phyloP scores from a whole-genome alignment of 1,140 invertebrate species.

The Maconellicoccus hirsutus region DNA sequence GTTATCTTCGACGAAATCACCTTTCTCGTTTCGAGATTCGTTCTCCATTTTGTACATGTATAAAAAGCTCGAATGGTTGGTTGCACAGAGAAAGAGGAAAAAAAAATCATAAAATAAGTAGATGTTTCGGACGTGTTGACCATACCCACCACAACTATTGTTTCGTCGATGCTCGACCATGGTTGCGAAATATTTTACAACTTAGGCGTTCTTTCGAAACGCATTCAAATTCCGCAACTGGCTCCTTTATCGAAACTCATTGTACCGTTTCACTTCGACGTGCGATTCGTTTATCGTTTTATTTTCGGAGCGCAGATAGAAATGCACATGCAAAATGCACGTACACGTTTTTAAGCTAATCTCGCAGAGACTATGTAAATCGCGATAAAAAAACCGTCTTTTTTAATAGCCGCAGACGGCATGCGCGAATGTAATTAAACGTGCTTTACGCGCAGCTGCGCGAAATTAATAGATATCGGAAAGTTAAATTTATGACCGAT shows the following conservation, averaged over 20 bases:
- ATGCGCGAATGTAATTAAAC: constrained; percentile 21
- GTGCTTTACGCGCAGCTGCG: constrained; percentile 17
- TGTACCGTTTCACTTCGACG: background rate
- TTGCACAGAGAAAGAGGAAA: too few relatives aligned
- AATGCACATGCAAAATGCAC: background rate
- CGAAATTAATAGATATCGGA: constrained; percentile 19
- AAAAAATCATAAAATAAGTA: too few relatives aligned
- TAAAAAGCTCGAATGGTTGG: too few relatives aligned
- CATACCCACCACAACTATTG: too few relatives aligned
- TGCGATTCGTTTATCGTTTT: background rate
- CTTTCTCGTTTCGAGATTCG: too few relatives aligned
- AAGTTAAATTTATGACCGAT: constrained; percentile 18
- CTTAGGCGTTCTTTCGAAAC: too few relatives aligned
- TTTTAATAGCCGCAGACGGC: constrained; percentile 18
- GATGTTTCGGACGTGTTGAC: too few relatives aligned
- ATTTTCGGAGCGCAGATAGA: background rate
- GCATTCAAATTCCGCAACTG: too few relatives aligned
- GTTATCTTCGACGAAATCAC: too few relatives aligned
- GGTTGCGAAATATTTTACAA: too few relatives aligned
- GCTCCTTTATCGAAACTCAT: background rate
- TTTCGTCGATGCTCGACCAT: too few relatives aligned
- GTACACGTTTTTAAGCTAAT: background rate
- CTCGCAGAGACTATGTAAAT: constrained; percentile 14
- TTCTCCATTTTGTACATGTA: too few relatives aligned
- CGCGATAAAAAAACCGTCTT: constrained; percentile 1